Percentiles rank a stretch among this genome's conserved stretches.
Evolutionary conservation across 2,888 invertebrate species (phyloP).

Genomic region (Brachypterus glaber): DNA sequence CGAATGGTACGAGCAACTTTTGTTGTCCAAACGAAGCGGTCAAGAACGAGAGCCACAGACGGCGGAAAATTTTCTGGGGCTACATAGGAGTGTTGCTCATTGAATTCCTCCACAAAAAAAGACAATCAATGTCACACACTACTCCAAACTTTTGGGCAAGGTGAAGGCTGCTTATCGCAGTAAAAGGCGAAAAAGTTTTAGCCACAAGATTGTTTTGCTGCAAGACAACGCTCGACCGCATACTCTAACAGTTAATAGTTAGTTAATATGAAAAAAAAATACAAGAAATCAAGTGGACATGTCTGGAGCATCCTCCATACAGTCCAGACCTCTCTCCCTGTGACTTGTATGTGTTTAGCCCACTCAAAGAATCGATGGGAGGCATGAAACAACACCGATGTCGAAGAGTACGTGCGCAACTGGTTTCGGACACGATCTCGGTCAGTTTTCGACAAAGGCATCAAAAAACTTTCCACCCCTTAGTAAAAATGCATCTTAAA

Average conservation of each 20-base stretch:
- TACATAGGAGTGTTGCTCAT: constrained; percentile 4
- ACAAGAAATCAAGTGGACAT: constrained; percentile 4
- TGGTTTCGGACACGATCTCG: no score
- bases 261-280: no score
- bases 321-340: constrained; percentile 25
- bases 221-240: no score
- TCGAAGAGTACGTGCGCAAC: constrained; percentile 6
- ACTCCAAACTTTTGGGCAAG: no score
- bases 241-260: no score
- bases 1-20: constrained; percentile 1
- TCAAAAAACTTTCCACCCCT: no score
- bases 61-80: constrained; percentile 4
- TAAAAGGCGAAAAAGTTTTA: no score
- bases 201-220: no score
- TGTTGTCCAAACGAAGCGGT: constrained; percentile 3
- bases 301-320: constrained; percentile 17
- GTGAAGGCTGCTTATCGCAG: no score
- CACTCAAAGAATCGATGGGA: constrained; percentile 25
- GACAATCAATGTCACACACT: no score
- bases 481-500: no score
- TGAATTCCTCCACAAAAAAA: constrained; percentile 3
- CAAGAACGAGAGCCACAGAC: background rate
- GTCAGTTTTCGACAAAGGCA: no score
- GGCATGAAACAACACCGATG: constrained; percentile 15
- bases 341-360: constrained; percentile 23